Percentiles rank a stretch among this genome's conserved stretches.
Conservation (phyloP, 2,797 vertebrate genomes). For the Mormyrus hasselquistii region DNA sequence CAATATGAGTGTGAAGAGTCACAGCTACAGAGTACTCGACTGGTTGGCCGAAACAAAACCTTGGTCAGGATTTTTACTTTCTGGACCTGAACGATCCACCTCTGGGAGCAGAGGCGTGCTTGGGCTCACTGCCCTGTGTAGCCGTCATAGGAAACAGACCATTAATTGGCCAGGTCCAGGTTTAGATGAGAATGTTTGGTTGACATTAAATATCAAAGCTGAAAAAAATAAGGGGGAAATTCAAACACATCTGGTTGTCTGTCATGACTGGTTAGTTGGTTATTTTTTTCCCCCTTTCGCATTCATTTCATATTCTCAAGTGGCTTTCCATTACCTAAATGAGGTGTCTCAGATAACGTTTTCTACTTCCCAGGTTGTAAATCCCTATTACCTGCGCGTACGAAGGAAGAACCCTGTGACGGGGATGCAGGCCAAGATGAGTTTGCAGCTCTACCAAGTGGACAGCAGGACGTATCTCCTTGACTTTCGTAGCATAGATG, state of each 20-base stretch:
- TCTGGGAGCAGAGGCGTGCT: background rate
- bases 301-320: background rate
- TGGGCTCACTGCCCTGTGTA: background rate
- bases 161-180: background rate
- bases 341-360: background rate
- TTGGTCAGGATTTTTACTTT: background rate
- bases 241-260: background rate
- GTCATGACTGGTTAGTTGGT: background rate
- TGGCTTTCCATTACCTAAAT: background rate
- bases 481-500: conserved; percentile 97
- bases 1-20: background rate
- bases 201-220: background rate
- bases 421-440: conserved; percentile 94
- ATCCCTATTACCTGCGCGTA: conserved; percentile 93
- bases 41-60: background rate
- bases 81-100: background rate
- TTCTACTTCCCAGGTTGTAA: conserved; percentile 60
- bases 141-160: background rate
- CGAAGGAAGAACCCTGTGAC: conserved; percentile 92
- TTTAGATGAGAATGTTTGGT: background rate
- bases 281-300: background rate
- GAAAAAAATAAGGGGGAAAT: background rate
- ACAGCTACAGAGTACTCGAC: background rate
- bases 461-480: conserved; percentile 95
- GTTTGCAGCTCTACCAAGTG: conserved; percentile 94